Evolutionary conservation across 2,797 vertebrate genomes (phyloP).

Genomic region (Eremophila alpestris): DNA sequence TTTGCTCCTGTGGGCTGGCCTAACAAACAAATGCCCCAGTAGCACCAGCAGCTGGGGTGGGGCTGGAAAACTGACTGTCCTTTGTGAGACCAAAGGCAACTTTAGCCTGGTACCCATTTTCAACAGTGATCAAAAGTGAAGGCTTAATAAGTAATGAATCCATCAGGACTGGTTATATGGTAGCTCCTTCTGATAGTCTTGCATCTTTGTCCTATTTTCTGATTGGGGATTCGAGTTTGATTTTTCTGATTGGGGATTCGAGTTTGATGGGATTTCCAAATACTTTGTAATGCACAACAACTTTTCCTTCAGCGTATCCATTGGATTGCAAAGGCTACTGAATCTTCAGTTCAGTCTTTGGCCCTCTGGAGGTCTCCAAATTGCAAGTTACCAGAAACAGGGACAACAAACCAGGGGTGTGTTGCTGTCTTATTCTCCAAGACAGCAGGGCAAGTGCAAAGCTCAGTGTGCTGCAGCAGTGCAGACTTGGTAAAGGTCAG

Average conservation of each 20-base stretch:
- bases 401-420: neutral
- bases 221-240: neutral
- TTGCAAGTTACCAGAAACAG: neutral
- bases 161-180: neutral
- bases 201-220: neutral
- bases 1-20: neutral
- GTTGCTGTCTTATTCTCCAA: neutral
- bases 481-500: neutral
- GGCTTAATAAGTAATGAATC: neutral
- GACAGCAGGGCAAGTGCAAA: neutral
- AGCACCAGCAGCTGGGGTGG: neutral
- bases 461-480: rapidly evolving
- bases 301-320: neutral
- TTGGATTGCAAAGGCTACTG: neutral
- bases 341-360: neutral
- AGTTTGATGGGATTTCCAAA: neutral
- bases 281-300: neutral
- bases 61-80: neutral
- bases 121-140: neutral
- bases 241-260: neutral
- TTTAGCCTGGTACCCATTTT: neutral
- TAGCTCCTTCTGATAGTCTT: neutral
- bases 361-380: neutral
- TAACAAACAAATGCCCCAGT: neutral
- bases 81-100: neutral